A percentile compares a stretch with the other conserved stretches of the same genome.
These are phyloP conservation scores for Drosophila prosaltans DNA, from an alignment of 1,140 invertebrate species.

Conservation along the genomic window DNA sequence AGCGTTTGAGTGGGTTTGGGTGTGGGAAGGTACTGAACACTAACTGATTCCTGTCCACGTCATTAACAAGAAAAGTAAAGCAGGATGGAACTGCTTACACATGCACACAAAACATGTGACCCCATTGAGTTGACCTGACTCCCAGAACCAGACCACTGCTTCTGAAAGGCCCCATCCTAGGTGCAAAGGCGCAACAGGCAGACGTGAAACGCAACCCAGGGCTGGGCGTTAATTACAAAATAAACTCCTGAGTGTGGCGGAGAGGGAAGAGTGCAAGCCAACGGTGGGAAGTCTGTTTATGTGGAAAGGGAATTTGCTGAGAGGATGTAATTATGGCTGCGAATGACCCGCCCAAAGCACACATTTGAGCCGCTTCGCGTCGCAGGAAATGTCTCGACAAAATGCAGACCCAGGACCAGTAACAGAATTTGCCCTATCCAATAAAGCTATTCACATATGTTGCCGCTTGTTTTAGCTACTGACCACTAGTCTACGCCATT, in stretches of 20 bases:
- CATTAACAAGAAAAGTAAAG: conserved; percentile 64
- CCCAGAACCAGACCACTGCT: background rate
- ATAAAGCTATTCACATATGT: conserved; percentile 46
- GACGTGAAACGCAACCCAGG: conserved; percentile 55
- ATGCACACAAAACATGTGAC: conserved; percentile 29
- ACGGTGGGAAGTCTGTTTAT: conserved; percentile 3
- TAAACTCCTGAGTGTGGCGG: conserved; percentile 69
- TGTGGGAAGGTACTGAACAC: background rate
- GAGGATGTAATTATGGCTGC: conserved; percentile 75
- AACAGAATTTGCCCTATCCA: conserved; percentile 39
- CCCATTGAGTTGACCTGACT: conserved; percentile 33
- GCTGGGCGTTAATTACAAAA: conserved; percentile 82
- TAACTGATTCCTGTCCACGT: conserved; percentile 71
- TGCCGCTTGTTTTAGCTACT: conserved; percentile 23
- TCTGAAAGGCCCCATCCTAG: conserved; percentile 37
- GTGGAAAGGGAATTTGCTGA: conserved; percentile 22
- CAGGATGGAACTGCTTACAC: conserved; percentile 47
- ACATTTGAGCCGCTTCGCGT: conserved; percentile 76
- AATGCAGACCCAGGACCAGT: conserved; percentile 52
- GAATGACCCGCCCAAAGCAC: conserved; percentile 79
- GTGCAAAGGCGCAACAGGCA: conserved; percentile 70
- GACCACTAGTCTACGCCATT: conserved; percentile 68
- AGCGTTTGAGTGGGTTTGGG: too few species aligned
- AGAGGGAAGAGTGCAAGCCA: conserved; percentile 7
- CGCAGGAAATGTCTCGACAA: conserved; percentile 79